Conservation (phyloP, 2,888 invertebrate species). For the Xanthorhoe designata region DNA sequence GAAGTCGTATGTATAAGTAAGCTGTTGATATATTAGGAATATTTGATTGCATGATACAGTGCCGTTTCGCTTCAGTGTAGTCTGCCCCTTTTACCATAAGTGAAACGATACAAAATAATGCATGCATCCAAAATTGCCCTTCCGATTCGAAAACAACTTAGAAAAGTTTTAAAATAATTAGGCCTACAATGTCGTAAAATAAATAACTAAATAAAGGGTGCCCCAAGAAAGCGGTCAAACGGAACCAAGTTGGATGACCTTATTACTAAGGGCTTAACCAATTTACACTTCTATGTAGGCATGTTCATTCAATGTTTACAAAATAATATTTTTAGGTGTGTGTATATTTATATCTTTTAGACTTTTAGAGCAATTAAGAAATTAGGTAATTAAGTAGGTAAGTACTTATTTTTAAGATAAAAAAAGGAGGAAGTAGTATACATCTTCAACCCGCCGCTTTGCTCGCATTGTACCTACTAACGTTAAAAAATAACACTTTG, state of each 20-base stretch:
- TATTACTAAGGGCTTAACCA: background rate
- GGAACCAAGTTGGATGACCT: background rate
- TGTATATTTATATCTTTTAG: too few relatives aligned
- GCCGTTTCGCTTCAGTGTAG: background rate
- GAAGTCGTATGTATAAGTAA: too few relatives aligned
- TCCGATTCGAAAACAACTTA: background rate
- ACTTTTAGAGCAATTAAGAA: too few relatives aligned
- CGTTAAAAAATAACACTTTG: too few relatives aligned
- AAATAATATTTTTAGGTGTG: too few relatives aligned
- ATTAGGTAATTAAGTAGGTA: too few relatives aligned
- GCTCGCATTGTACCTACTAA: too few relatives aligned
- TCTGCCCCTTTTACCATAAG: background rate
- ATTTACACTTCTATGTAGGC: too few relatives aligned
- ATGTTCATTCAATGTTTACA: too few relatives aligned
- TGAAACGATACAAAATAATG: background rate
- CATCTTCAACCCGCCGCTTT: too few relatives aligned
- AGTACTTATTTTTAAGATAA: too few relatives aligned
- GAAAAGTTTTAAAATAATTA: conserved; percentile 3
- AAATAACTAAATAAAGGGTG: conserved; percentile 1
- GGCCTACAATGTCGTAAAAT: background rate
- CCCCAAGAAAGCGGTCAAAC: background rate
- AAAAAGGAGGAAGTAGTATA: too few relatives aligned
- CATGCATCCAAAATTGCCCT: background rate
- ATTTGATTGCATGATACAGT: background rate
- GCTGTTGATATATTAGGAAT: background rate